Conservation (phyloP, 2,797 vertebrate genomes). For the Peromyscus attwateri region DNA sequence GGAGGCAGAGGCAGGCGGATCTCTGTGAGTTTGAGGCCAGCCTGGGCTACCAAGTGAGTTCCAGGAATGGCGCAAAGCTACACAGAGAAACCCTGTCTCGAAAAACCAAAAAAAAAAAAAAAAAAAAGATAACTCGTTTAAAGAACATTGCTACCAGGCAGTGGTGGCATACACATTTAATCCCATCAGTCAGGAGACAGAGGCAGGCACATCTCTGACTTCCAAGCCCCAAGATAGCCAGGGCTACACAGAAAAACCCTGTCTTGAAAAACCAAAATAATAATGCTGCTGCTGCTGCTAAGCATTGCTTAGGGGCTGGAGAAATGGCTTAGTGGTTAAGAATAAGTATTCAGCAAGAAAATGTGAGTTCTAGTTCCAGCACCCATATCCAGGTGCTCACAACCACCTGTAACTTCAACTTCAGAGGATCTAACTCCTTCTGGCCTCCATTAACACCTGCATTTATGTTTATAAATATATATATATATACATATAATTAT, state of each 20-base stretch:
- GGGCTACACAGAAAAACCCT: neutral
- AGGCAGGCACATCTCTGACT: neutral
- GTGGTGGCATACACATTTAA: neutral
- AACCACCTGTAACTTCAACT: neutral
- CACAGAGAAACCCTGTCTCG: no score
- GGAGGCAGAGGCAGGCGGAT: no score
- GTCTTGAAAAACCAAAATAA: neutral
- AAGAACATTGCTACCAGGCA: neutral
- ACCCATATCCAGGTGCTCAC: neutral
- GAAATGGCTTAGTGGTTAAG: neutral
- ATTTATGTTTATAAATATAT: neutral
- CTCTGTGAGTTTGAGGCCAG: no score
- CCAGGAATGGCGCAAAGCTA: no score
- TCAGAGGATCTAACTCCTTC: neutral
- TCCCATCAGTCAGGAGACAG: neutral
- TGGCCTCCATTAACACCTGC: neutral
- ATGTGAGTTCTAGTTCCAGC: neutral
- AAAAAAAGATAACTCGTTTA: neutral
- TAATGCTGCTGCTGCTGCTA: neutral
- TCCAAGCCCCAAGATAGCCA: no score
- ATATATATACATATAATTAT: neutral
- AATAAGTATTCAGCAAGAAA: neutral
- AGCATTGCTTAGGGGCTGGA: neutral
- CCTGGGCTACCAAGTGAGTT: no score
- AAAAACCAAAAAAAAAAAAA: no score